Evolutionary conservation across 2,797 vertebrate genomes (phyloP).

Genomic region (Enteromius viviparus): DNA sequence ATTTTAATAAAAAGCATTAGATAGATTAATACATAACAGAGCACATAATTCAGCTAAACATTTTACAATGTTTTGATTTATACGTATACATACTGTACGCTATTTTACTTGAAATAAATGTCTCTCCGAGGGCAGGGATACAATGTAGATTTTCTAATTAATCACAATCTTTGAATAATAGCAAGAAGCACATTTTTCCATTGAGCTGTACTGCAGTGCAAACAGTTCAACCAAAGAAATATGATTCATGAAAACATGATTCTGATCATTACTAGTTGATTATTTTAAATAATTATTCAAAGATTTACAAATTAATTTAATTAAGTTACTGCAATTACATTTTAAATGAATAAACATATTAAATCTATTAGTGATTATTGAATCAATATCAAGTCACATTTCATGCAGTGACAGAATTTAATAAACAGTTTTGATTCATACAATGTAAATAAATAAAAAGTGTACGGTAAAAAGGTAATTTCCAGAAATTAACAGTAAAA

Average conservation of each 20-base stretch:
- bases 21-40: background rate
- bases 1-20: conserved; percentile 11
- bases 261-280: background rate
- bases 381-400: background rate
- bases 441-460: background rate
- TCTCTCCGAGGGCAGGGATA: background rate
- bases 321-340: background rate
- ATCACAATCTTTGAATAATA: conserved; percentile 10
- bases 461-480: background rate
- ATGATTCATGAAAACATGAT: background rate
- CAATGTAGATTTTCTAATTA: background rate
- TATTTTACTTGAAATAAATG: conserved; percentile 1
- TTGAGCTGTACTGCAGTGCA: background rate
- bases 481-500: background rate
- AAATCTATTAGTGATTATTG: background rate
- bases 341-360: background rate
- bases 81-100: background rate
- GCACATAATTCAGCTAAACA: background rate
- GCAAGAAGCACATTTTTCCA: background rate
- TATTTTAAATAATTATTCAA: background rate
- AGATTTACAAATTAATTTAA: background rate
- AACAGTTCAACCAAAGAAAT: background rate
- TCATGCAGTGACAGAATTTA: background rate
- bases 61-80: conserved; percentile 4
- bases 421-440: background rate